Base-by-base conservation (phyloP, 2,113 vertebrate species). In the Dinomys branickii region DNA sequence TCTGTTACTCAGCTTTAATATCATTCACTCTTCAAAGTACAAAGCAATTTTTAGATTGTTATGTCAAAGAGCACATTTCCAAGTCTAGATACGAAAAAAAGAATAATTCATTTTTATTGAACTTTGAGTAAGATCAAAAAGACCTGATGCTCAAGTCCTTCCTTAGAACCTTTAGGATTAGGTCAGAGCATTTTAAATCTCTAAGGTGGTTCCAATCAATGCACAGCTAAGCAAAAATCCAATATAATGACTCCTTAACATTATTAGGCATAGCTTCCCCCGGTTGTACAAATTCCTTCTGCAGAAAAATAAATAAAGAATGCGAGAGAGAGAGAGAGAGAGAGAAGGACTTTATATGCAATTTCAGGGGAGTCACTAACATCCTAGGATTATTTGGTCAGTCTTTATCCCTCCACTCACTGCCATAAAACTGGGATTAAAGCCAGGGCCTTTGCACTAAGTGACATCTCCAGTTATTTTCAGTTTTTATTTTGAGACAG, bases 1-100 rank as follows among this genome's bases (percentile, higher is more conserved):
- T 73, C 59, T 24, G 59, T 96, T 69, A 59, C 38, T 93, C 80
- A 63, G 44, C 16, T 97, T 90, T 85, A 63, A 63, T 52, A 87
- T 75, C 12, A 84, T 84, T 88, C 3, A 50, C 47, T 93, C 11
- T 14, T 61, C 69, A 77, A 61, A 58, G 63, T 20, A 59, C 58
- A 80, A 83, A 67, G 63, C 44, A 80, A 73, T 65, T 90, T 78
- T 88, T 90, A 80, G 67, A 80, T 71, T 87, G 73, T 87, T 80
- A 80, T 61, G 63, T 22, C 26, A 58, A 93, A 85, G 35, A 54
- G 44, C 41, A 41, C 75, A 54, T 12, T 78, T 94, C 89, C 81
- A 92, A 33, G 54, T 73, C 44, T 30, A 59, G 90, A 52, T 87
- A 88, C 5, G 69, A 52, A 52, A 61, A 91, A 41, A 67, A 58